These are phyloP conservation scores for Montipora sp. DNA, from an alignment of 64 coral and sea anemone species.

Conservation along the genomic window DNA sequence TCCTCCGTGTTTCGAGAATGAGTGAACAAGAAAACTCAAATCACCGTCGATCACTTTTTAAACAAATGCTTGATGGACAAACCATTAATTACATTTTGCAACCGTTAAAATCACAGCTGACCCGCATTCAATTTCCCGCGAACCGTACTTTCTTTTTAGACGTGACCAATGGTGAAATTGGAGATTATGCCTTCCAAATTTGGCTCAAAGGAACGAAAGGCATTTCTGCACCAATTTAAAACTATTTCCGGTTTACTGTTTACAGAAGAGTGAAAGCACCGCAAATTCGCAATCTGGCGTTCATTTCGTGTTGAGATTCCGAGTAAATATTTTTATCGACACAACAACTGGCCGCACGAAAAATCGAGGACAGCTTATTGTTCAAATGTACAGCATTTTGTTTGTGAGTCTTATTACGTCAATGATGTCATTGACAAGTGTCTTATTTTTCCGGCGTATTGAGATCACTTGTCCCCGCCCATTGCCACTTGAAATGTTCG, in stretches of 20 bases:
- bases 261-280: background rate
- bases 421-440: conserved; percentile 59
- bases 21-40: background rate
- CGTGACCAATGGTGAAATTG: conserved; percentile 1
- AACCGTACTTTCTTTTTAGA: conserved; percentile 1
- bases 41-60: too few species aligned
- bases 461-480: conserved; percentile 7
- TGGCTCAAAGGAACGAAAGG: background rate
- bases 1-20: background rate
- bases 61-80: background rate
- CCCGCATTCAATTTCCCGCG: background rate
- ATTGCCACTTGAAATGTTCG: background rate
- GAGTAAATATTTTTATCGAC: background rate
- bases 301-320: background rate
- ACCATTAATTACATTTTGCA: background rate
- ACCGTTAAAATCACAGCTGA: background rate
- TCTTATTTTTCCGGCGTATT: conserved; percentile 14
- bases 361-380: background rate
- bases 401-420: conserved; percentile 8
- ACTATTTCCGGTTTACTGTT: conserved; percentile 29
- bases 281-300: background rate
- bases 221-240: background rate
- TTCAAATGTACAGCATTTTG: conserved; percentile 3
- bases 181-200: conserved; percentile 23
- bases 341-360: background rate